phyloP scores from a whole-genome alignment of 1,140 invertebrate species.

The Habropoda laboriosa region DNA sequence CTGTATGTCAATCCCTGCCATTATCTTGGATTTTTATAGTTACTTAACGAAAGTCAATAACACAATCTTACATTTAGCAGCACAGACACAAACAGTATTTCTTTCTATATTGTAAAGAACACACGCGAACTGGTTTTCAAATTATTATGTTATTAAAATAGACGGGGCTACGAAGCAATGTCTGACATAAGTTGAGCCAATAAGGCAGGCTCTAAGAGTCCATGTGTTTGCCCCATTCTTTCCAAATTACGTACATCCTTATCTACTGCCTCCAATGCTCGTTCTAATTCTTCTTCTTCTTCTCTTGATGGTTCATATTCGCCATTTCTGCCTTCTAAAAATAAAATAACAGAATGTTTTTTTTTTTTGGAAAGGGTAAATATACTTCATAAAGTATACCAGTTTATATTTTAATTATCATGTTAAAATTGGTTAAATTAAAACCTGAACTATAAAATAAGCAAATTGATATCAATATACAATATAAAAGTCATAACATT shows the following conservation, averaged over 20 bases:
- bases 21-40: conserved; percentile 57
- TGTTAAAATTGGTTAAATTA: conserved; percentile 7
- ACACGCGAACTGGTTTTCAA: conserved; percentile 63
- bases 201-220: conserved; percentile 81
- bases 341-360: conserved; percentile 26
- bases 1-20: conserved; percentile 64
- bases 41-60: conserved; percentile 67
- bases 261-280: conserved; percentile 91
- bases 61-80: conserved; percentile 72
- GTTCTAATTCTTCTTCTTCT: conserved; percentile 91
- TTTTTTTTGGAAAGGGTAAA: not conserved
- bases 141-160: conserved; percentile 59
- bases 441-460: not conserved
- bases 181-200: conserved; percentile 81
- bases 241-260: conserved; percentile 89
- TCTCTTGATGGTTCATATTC: conserved; percentile 88
- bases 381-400: not conserved
- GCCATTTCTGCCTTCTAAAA: conserved; percentile 87
- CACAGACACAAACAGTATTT: conserved; percentile 72
- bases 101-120: conserved; percentile 69
- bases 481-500: conserved; percentile 55
- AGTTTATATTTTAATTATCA: too few relatives aligned
- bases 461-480: conserved; percentile 19
- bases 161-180: conserved; percentile 80
- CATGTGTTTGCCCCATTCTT: conserved; percentile 86